phyloP scores from a whole-genome alignment of 2,113 vertebrate genomes.

The Hemicordylus capensis region DNA sequence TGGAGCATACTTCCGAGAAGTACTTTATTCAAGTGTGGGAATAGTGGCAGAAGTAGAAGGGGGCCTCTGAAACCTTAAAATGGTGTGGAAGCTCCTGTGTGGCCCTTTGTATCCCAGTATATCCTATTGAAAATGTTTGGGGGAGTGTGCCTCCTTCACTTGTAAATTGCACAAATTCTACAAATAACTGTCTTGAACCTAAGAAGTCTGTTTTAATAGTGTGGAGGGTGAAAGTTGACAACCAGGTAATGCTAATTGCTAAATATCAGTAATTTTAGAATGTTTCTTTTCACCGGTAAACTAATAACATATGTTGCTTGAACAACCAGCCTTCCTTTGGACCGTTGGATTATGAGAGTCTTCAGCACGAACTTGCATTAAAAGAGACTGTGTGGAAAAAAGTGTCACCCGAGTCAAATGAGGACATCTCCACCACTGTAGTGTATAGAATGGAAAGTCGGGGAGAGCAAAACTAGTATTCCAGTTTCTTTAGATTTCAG shows the following conservation, averaged over 20 bases:
- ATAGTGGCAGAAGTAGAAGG: neutral
- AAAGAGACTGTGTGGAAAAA: conserved; percentile 98
- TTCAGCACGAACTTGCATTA: conserved; percentile 97
- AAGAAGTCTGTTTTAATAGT: conserved; percentile 26
- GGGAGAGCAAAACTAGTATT: conserved; percentile 81
- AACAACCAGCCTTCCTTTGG: conserved; percentile 92
- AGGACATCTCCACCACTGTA: conserved; percentile 97
- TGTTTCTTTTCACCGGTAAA: conserved; percentile 75
- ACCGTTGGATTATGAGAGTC: conserved; percentile 98
- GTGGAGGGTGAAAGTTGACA: conserved; percentile 54
- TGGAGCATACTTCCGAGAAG: neutral
- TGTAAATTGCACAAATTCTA: neutral
- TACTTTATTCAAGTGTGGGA: too few species aligned
- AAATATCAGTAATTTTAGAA: conserved; percentile 68
- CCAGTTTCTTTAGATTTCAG: conserved; percentile 67
- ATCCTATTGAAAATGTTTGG: neutral
- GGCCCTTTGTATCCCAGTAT: neutral
- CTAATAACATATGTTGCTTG: conserved; percentile 94
- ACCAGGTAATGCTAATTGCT: conserved; percentile 72
- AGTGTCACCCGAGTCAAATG: conserved; percentile 92
- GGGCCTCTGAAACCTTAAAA: neutral
- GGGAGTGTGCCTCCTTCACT: neutral
- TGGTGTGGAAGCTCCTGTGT: neutral
- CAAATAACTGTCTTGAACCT: neutral
- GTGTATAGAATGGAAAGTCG: conserved; percentile 97